Conservation (phyloP, 1,140 invertebrate genomes). For the Bombus sibiricus region DNA sequence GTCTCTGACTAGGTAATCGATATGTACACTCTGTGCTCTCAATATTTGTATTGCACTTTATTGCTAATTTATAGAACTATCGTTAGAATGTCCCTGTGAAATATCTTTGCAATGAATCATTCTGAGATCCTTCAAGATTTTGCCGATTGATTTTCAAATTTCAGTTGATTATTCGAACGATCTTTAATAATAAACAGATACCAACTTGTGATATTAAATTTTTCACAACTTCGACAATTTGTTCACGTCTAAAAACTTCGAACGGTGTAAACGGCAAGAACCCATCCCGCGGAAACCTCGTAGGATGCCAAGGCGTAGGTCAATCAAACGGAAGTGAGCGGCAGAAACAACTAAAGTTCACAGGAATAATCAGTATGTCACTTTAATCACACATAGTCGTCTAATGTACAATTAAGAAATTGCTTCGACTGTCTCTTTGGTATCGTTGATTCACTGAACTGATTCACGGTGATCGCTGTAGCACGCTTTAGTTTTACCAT, state of each 20-base stretch:
- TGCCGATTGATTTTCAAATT: no score
- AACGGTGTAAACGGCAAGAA: neutral
- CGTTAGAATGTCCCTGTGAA: no score
- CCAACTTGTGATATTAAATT: neutral
- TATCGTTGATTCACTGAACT: conserved; percentile 59
- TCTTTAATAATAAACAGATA: neutral
- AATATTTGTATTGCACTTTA: neutral
- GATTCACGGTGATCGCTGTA: conserved; percentile 60
- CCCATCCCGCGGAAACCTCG: no score
- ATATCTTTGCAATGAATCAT: neutral
- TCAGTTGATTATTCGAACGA: neutral
- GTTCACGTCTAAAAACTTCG: neutral
- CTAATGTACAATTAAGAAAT: conserved; percentile 61
- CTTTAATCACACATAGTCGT: conserved; percentile 43
- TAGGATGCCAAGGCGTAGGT: neutral
- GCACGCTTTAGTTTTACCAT: conserved; percentile 15
- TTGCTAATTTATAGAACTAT: neutral
- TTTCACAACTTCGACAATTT: neutral
- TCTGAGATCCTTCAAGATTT: neutral
- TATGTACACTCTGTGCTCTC: neutral
- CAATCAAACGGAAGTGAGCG: neutral
- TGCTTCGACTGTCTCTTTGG: conserved; percentile 56
- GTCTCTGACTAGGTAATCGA: conserved; percentile 5
- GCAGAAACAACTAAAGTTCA: conserved; percentile 1
- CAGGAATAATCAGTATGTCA: conserved; percentile 12